These are phyloP conservation scores for Dufourea novaeangliae DNA, from an alignment of 1,140 invertebrate genomes.

Conservation along the genomic window DNA sequence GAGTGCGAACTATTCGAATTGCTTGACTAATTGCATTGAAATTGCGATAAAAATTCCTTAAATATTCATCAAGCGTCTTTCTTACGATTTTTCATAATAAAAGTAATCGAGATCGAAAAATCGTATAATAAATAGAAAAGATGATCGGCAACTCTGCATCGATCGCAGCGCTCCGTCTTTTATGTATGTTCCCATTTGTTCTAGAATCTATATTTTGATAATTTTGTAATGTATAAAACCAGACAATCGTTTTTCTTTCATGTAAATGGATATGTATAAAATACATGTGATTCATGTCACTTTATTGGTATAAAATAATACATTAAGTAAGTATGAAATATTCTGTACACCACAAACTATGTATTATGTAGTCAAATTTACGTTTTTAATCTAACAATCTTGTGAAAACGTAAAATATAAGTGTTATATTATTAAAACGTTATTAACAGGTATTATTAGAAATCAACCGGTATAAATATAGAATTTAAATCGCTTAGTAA, in stretches of 20 bases:
- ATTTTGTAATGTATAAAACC: neutral
- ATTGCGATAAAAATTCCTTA: slow-evolving; percentile 37
- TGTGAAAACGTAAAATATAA: neutral
- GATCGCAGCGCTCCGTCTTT: slow-evolving; percentile 56
- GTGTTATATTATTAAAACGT: neutral
- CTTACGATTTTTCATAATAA: slow-evolving; percentile 65
- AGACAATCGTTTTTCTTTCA: neutral
- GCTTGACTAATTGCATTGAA: slow-evolving; percentile 68
- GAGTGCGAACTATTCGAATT: slow-evolving; percentile 56
- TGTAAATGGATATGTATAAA: neutral
- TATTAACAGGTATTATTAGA: neutral
- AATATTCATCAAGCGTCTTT: slow-evolving; percentile 66
- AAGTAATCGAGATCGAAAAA: slow-evolving; percentile 60
- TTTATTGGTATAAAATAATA: neutral
- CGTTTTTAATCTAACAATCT: neutral
- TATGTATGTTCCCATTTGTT: slow-evolving; percentile 10
- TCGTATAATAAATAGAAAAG: slow-evolving; percentile 71
- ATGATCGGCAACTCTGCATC: slow-evolving; percentile 77
- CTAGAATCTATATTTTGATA: slow-evolving; percentile 1
- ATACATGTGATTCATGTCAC: neutral
- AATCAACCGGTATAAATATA: neutral
- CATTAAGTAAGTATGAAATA: neutral
- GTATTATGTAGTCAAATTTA: neutral
- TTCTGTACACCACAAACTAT: neutral
- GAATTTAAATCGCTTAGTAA: neutral